Evolutionary conservation across 2,888 invertebrate species (phyloP).

Genomic region (Nemotelus nigrinus): DNA sequence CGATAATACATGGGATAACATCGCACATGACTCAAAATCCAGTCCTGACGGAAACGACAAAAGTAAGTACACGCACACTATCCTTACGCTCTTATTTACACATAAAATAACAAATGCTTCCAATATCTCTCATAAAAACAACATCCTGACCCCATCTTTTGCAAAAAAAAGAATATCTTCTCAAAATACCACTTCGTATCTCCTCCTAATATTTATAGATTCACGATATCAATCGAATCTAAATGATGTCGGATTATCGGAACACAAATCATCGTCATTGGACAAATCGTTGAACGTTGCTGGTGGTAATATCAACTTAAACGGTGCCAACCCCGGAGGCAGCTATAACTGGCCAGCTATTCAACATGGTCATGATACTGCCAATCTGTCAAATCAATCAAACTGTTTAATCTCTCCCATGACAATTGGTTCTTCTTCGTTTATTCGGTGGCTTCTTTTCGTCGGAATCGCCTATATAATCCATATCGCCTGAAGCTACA

Average conservation of each 20-base stretch:
- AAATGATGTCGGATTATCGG: slow-evolving; percentile 82
- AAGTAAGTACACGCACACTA: slow-evolving; percentile 45
- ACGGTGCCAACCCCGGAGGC: slow-evolving; percentile 2
- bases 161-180: neutral
- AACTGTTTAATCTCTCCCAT: slow-evolving; percentile 29
- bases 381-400: slow-evolving; percentile 42
- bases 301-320: slow-evolving; percentile 3
- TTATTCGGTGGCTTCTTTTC: slow-evolving; percentile 34
- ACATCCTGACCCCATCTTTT: neutral
- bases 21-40: slow-evolving; percentile 53
- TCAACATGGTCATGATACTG: slow-evolving; percentile 38
- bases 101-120: neutral
- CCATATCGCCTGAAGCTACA: too few relatives aligned
- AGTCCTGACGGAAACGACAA: slow-evolving; percentile 47
- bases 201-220: slow-evolving; percentile 65
- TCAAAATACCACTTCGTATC: neutral
- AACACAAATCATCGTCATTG: slow-evolving; percentile 70
- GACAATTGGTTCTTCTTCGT: slow-evolving; percentile 33
- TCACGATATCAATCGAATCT: slow-evolving; percentile 79
- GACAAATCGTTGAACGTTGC: slow-evolving; percentile 59
- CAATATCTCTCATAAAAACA: neutral
- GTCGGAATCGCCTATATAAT: neutral
- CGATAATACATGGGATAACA: slow-evolving; percentile 60
- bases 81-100: neutral
- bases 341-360: slow-evolving; percentile 45